phyloP scores from a whole-genome alignment of 2,888 invertebrate species.

The Mactromeris polynyma region DNA sequence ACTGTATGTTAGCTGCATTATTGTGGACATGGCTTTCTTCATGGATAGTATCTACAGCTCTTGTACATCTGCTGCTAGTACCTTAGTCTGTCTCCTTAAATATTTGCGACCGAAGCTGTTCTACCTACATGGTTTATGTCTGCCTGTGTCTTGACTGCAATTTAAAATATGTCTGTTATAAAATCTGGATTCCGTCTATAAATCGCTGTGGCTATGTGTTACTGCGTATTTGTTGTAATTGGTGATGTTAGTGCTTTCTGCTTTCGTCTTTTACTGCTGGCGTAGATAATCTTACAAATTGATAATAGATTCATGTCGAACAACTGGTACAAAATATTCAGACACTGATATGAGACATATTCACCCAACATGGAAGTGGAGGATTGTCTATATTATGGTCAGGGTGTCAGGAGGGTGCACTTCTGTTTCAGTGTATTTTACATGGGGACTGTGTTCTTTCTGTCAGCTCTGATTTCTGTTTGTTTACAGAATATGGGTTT shows the following conservation, averaged over 20 bases:
- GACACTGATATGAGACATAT: background rate
- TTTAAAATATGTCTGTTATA: background rate
- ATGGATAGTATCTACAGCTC: background rate
- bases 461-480: background rate
- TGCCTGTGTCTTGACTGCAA: background rate
- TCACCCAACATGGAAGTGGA: background rate
- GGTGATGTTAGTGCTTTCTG: background rate
- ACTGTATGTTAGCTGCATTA: background rate
- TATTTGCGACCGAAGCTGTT: background rate
- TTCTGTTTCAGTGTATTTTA: background rate
- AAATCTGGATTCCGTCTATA: background rate
- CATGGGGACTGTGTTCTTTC: background rate
- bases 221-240: background rate
- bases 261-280: background rate
- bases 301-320: background rate
- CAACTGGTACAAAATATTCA: background rate
- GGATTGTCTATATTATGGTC: background rate
- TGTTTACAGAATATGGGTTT: background rate
- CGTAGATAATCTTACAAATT: background rate
- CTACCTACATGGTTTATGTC: background rate
- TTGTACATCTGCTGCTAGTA: background rate
- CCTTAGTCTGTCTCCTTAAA: background rate
- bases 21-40: background rate
- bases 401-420: background rate
- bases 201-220: background rate